Base-by-base conservation (phyloP, 2,888 invertebrate species). In the Eristalis intricaria region DNA sequence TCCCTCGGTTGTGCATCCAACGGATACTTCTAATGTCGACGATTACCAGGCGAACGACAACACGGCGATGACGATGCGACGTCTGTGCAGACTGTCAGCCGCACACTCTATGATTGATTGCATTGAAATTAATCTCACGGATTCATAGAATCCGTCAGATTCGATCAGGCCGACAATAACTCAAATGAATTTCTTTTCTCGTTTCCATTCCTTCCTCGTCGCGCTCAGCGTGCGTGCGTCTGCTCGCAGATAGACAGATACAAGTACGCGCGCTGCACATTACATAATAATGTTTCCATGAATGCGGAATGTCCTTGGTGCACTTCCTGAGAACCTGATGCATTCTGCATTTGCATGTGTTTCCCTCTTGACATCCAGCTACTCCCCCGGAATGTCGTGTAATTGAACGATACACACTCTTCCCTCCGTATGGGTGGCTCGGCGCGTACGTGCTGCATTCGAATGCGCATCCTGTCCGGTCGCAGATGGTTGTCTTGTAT, bases 71-170 rank as follows among this genome's bases (percentile, higher is more conserved):
- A 74, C 35, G 32, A 64, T 29, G 7, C 68, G 23, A 69, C 69
- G 50, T 68, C 43, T 29, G 50, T 40, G 64, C 56, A 78, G 64
- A 76, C 78, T 87, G 83, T 87, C 87, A 87, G 83, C 71, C 78
- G 68, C 61, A 77, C 69, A 64, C 69, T 79, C 68, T 60, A 79
- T 87, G 87, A 87, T 87, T 87, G 87, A 87, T 87, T 87, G 84
- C 84, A 79, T 84, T 79, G 79, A 87, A 87, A 87, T 87, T 87
- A 87, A 87, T 87, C 87, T 87, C 87, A 84, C 69, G 87, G 84
- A 87, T 87, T 87, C 87, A 84, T 76, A 84, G 84, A 87, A 87
- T 84, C 87, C 84, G 84, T 87, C 87, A 84, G 84, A 87, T 87
- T 84, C 79, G 75, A 87, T 87, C 84, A 76, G 76, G 50, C 79